Evolutionary conservation across 2,888 invertebrate genomes (phyloP).

Genomic region (Leuctra nigra): DNA sequence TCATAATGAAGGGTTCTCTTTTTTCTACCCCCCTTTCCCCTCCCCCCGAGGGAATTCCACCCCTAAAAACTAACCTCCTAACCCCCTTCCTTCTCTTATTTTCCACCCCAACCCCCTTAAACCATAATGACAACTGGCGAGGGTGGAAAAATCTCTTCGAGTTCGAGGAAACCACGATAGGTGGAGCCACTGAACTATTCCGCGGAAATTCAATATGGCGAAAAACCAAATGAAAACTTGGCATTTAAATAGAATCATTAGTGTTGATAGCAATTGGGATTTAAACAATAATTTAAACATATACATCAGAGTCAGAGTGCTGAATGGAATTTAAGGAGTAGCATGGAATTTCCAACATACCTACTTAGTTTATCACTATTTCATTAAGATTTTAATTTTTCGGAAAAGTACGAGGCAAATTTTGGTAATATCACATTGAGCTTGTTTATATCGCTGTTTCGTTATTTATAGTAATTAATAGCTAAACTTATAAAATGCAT

Average conservation of each 20-base stretch:
- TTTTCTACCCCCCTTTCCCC: no score
- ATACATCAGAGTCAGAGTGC: no score
- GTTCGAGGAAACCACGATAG: background rate
- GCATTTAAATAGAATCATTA: no score
- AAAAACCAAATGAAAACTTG: background rate
- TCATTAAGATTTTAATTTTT: background rate
- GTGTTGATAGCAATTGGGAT: no score
- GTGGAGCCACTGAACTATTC: background rate
- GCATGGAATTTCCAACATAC: no score
- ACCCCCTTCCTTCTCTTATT: background rate
- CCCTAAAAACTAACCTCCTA: conserved; percentile 1
- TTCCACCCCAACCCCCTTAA: background rate
- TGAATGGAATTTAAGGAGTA: no score
- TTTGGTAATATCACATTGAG: no score
- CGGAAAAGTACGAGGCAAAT: background rate
- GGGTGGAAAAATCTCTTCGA: background rate
- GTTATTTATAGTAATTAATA: no score
- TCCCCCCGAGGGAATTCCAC: background rate
- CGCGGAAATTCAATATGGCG: conserved; percentile 1
- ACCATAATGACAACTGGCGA: conserved; percentile 8
- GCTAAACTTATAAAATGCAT: no score
- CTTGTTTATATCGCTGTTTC: no score
- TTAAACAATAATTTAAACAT: no score
- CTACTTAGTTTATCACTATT: no score
- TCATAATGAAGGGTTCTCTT: conserved; percentile 15